These are phyloP conservation scores for Cactoblastis cactorum DNA, from an alignment of 2,888 invertebrate genomes.

Conservation along the genomic window DNA sequence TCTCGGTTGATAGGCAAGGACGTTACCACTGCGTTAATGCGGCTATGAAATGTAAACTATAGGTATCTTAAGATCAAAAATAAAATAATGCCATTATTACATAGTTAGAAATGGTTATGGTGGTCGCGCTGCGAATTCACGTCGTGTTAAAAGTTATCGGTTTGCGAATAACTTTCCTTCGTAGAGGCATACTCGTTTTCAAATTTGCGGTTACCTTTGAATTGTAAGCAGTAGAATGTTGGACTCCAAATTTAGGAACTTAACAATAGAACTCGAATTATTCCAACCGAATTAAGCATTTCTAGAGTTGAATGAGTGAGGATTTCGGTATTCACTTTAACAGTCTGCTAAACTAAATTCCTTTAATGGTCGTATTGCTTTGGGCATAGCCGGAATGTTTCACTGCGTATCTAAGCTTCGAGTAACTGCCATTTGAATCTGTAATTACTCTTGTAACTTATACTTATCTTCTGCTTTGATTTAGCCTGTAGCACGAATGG, in stretches of 20 bases:
- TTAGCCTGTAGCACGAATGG: too few species aligned
- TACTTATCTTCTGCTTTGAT: background rate
- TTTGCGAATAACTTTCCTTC: constrained; percentile 74
- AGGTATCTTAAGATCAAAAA: constrained; percentile 10
- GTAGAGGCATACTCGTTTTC: constrained; percentile 68
- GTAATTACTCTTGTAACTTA: background rate
- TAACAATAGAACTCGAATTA: constrained; percentile 76
- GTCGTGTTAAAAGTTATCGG: constrained; percentile 67
- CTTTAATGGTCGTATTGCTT: constrained; percentile 53
- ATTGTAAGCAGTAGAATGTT: constrained; percentile 77
- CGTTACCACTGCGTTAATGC: too few species aligned
- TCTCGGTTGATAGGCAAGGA: too few species aligned
- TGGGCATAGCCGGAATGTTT: constrained; percentile 52
- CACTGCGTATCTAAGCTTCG: constrained; percentile 29
- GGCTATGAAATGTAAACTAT: too few species aligned
- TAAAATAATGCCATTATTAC: constrained; percentile 55
- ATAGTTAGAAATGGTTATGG: constrained; percentile 55
- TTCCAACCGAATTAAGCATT: constrained; percentile 73
- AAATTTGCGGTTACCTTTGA: constrained; percentile 78
- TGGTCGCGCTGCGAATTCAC: constrained; percentile 51
- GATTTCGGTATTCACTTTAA: constrained; percentile 66
- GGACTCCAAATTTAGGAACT: constrained; percentile 72
- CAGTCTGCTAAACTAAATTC: constrained; percentile 65
- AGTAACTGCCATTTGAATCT: constrained; percentile 22
- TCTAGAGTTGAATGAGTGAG: constrained; percentile 63